A percentile compares a stretch with the other conserved stretches of the same genome.
Evolutionary conservation across 1,140 invertebrate species (phyloP).

Genomic region (Brachionus koreanus): DNA sequence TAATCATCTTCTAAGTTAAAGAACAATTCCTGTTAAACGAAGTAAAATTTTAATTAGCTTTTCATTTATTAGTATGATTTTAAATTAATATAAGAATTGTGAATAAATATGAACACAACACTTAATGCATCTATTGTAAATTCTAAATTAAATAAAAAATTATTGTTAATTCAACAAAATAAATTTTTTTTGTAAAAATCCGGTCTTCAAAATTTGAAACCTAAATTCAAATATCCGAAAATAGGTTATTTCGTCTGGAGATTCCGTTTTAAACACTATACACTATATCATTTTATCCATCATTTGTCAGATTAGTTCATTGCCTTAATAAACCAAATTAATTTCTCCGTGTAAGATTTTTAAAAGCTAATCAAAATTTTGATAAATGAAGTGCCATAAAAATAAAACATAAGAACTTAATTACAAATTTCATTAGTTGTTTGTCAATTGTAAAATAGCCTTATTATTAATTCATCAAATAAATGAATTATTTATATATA

Average conservation of each 20-base stretch:
- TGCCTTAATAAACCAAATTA: not conserved
- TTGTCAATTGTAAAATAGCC: not conserved
- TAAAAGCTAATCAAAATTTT: not conserved
- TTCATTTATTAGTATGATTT: too few species aligned
- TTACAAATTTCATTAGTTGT: slow-evolving; percentile 20
- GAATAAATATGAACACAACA: not conserved
- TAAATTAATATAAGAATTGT: not conserved
- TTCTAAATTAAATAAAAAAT: not conserved
- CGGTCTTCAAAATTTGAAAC: not conserved
- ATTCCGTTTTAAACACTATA: not conserved
- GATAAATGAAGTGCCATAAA: slow-evolving; percentile 20
- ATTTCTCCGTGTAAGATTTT: not conserved
- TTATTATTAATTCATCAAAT: not conserved
- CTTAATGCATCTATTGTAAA: not conserved
- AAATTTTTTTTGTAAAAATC: not conserved
- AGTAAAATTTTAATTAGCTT: too few species aligned
- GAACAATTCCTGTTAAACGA: too few species aligned
- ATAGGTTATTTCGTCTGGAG: slow-evolving; percentile 5
- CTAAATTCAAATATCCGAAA: not conserved
- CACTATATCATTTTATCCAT: slow-evolving; percentile 3
- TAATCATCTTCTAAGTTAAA: too few species aligned
- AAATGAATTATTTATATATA: not conserved
- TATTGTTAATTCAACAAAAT: not conserved
- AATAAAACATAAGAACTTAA: slow-evolving; percentile 11
- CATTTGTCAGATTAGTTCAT: slow-evolving; percentile 7